Evolutionary conservation across 2,113 vertebrate species (phyloP).

Genomic region (Pithys albifrons): DNA sequence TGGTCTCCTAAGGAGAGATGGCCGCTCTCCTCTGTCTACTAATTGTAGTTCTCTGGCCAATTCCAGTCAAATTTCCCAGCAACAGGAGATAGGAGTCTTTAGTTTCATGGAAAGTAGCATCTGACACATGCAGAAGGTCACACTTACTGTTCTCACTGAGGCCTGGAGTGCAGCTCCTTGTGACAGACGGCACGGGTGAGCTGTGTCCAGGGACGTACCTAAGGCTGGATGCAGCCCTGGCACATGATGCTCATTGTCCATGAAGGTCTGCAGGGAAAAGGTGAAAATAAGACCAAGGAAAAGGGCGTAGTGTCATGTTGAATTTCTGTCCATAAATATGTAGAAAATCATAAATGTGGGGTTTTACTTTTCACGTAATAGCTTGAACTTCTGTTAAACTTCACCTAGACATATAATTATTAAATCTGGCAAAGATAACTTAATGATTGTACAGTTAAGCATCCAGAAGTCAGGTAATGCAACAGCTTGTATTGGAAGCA

Average conservation of each 20-base stretch:
- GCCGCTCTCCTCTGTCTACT: neutral
- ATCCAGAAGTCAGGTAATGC: neutral
- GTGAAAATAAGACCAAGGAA: neutral
- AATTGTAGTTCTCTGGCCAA: neutral
- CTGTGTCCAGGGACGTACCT: accelerated
- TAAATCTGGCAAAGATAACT: neutral
- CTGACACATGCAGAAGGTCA: neutral
- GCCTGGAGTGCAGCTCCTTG: neutral
- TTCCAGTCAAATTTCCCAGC: neutral
- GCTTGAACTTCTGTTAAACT: neutral
- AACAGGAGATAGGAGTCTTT: neutral
- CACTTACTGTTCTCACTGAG: accelerated
- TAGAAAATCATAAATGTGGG: neutral
- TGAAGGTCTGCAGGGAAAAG: neutral
- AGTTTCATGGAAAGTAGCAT: neutral
- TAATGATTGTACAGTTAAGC: neutral
- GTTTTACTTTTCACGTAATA: neutral
- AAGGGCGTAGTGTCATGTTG: no score
- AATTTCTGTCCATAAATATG: neutral
- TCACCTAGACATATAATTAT: accelerated
- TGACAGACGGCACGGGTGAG: neutral
- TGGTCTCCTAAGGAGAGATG: neutral
- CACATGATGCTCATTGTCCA: accelerated
- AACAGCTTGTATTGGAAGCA: neutral
- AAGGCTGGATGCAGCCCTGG: accelerated